Conservation (phyloP, 2,888 invertebrate species). For the Myopa testacea region DNA sequence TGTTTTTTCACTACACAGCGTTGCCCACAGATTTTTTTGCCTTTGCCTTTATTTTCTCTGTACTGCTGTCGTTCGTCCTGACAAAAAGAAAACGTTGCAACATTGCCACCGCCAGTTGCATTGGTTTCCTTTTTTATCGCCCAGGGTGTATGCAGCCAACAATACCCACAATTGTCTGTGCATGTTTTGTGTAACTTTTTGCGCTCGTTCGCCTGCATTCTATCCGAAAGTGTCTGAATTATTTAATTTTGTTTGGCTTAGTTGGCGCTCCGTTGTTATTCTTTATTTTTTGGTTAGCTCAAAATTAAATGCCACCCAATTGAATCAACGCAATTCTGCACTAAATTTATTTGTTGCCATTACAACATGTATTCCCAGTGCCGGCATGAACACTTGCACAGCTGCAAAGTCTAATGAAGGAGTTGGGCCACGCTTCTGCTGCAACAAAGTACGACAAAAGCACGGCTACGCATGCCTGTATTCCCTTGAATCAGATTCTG, state of each 20-base stretch:
- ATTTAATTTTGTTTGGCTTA: slow-evolving; percentile 30
- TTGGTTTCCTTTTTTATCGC: slow-evolving; percentile 9
- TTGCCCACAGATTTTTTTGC: no score
- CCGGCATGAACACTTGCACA: neutral
- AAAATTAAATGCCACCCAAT: neutral
- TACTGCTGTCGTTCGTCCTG: neutral
- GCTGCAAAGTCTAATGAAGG: neutral
- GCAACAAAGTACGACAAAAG: neutral
- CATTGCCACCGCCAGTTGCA: slow-evolving; percentile 19
- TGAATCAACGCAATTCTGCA: slow-evolving; percentile 1
- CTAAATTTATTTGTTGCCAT: neutral
- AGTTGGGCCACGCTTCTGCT: neutral
- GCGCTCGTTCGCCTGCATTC: slow-evolving; percentile 11
- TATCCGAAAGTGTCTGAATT: slow-evolving; percentile 28
- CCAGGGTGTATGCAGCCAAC: slow-evolving; percentile 13
- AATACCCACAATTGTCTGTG: slow-evolving; percentile 18
- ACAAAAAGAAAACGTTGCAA: slow-evolving; percentile 14
- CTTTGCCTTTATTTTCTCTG: no score
- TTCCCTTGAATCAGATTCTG: no score
- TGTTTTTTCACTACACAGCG: neutral
- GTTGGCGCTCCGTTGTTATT: neutral
- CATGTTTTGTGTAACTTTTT: slow-evolving; percentile 5
- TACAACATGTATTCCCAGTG: neutral
- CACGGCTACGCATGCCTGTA: neutral
- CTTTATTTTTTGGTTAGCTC: neutral